Evolutionary conservation across 2,888 invertebrate species (phyloP).

Genomic region (Spodoptera exigua): DNA sequence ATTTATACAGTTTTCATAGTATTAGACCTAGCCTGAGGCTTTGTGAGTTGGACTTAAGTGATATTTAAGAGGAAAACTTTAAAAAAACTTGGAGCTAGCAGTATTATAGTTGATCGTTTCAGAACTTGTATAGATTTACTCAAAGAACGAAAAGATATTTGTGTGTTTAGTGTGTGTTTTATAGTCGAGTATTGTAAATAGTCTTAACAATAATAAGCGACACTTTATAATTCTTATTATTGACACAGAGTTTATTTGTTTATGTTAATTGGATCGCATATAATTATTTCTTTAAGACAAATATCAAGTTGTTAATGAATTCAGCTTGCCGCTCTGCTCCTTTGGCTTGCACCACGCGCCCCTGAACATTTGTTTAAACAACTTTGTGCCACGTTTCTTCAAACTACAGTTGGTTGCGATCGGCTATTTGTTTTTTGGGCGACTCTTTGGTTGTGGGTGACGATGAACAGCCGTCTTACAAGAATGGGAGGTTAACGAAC

Average conservation of each 20-base stretch:
- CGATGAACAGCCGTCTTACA: conserved; percentile 64
- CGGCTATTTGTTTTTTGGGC: conserved; percentile 68
- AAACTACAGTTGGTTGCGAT: conserved; percentile 73
- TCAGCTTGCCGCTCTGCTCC: conserved; percentile 11
- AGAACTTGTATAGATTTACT: too few species aligned
- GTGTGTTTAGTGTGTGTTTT: too few species aligned
- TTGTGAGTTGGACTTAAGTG: conserved; percentile 25
- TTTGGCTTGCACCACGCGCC: conserved; percentile 50
- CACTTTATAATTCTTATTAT: too few species aligned
- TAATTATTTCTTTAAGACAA: too few species aligned
- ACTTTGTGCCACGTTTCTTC: conserved; percentile 67
- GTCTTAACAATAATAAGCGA: too few species aligned
- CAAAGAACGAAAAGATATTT: too few species aligned
- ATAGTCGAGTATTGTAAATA: too few species aligned
- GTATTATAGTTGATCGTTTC: conserved; percentile 15
- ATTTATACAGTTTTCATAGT: conserved; percentile 8
- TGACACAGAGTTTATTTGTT: too few species aligned
- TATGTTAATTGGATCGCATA: too few species aligned
- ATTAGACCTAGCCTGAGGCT: conserved; percentile 19
- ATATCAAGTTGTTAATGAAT: too few species aligned
- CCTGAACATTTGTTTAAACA: conserved; percentile 70
- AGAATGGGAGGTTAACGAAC: conserved; percentile 50
- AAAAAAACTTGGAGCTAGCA: conserved; percentile 16
- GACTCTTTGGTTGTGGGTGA: conserved; percentile 63
- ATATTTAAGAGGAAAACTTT: conserved; percentile 41